A percentile compares a stretch with the other conserved stretches of the same genome.
Conservation (phyloP, 2,888 invertebrate species). For the Adelphocoris suturalis region DNA sequence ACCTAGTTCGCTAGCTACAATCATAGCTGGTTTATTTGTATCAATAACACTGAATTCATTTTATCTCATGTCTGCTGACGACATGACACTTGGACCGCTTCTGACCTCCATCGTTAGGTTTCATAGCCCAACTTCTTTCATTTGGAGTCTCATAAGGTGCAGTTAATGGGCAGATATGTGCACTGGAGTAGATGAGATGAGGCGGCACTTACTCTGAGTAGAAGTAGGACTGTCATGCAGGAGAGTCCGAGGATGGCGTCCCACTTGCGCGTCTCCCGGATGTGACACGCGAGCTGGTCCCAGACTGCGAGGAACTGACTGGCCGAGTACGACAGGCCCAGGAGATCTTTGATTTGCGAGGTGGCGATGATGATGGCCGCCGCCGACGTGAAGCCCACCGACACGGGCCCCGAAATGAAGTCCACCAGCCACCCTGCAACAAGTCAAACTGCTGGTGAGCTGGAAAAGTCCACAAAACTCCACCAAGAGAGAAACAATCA, state of each 20-base stretch:
- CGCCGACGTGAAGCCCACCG: slow-evolving; percentile 89
- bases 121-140: too few relatives aligned
- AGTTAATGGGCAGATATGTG: too few relatives aligned
- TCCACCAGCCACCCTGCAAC: slow-evolving; percentile 88
- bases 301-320: slow-evolving; percentile 87
- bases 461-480: too few relatives aligned
- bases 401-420: slow-evolving; percentile 91
- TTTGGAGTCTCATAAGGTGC: too few relatives aligned
- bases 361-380: slow-evolving; percentile 91
- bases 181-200: neutral
- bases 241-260: slow-evolving; percentile 85
- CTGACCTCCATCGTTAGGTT: too few relatives aligned
- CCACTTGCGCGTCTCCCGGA: slow-evolving; percentile 85
- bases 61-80: too few relatives aligned
- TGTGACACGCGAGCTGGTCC: slow-evolving; percentile 84
- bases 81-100: too few relatives aligned
- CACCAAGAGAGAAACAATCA: too few relatives aligned
- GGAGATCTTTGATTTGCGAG: slow-evolving; percentile 87
- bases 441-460: neutral
- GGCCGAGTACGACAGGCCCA: slow-evolving; percentile 85
- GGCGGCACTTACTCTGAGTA: slow-evolving; percentile 83
- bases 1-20: too few relatives aligned
- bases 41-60: too few relatives aligned
- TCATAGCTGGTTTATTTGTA: too few relatives aligned
- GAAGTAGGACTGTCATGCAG: slow-evolving; percentile 85